Evolutionary conservation across 2,797 vertebrate genomes (phyloP).

Genomic region (Avahi laniger): DNA sequence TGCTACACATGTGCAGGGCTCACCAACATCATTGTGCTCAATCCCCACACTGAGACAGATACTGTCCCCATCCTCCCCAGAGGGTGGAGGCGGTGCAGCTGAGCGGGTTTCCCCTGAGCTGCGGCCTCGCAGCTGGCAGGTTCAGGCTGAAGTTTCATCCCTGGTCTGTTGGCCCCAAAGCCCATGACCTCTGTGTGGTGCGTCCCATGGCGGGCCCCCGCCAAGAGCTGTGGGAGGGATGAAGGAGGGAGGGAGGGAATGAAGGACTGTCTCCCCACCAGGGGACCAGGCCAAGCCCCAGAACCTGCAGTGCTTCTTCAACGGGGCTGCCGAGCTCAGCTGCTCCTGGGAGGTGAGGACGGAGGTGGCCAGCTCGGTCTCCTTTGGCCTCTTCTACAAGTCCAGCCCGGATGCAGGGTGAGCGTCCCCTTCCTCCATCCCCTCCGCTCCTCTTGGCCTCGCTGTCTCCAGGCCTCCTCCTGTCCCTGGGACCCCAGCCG

Average conservation of each 20-base stretch:
- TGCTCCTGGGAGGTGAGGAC: slow-evolving; percentile 86
- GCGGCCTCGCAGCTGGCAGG: neutral
- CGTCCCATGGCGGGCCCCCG: neutral
- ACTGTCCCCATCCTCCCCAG: accelerated
- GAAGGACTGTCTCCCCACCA: slow-evolving; percentile 25
- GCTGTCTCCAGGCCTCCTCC: neutral
- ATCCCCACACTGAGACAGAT: neutral
- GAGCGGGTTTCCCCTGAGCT: neutral
- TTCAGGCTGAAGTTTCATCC: neutral
- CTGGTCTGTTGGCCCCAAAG: neutral
- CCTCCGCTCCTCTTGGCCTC: neutral
- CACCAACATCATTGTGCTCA: accelerated
- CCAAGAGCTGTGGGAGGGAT: neutral
- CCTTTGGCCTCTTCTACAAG: slow-evolving; percentile 83
- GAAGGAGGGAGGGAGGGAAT: neutral
- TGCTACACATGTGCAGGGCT: accelerated
- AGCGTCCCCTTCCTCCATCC: neutral
- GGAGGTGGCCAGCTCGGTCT: slow-evolving; percentile 74
- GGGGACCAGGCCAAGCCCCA: slow-evolving; percentile 79
- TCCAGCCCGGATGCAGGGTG: slow-evolving; percentile 45
- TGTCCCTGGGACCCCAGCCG: no score
- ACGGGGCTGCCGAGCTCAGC: slow-evolving; percentile 65
- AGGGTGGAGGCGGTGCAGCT: accelerated
- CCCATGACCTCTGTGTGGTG: neutral
- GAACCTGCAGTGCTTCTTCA: slow-evolving; percentile 84